Base-by-base conservation (phyloP, 1,140 invertebrate species). In the Cydia strobilella region DNA sequence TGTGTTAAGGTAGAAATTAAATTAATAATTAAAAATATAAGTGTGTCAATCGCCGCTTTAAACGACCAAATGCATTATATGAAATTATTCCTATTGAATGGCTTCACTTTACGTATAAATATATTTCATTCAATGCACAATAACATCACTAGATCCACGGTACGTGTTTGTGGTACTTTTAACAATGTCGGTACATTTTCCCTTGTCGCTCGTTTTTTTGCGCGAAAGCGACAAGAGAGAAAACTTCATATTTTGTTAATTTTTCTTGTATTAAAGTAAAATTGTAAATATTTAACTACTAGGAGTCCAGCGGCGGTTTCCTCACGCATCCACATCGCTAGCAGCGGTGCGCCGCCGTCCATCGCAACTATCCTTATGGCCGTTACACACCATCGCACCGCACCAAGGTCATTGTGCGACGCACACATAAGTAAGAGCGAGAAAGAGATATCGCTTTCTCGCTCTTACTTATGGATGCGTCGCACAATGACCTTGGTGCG, bases 341-440 rank as follows among this genome's bases (percentile, higher is more conserved):
- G 59, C 75, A 39, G 59, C 76, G 66, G 59, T 6, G 25, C 74
- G 31, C 13, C 23, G 74, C 4, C 77, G 13, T 20, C n/a, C 13
- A 76, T 27, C 23, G 51, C 35, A 45, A 76, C 45, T 76, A 15
- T 13, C 1, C 31, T 31, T n/a, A n/a, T n/a, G n/a, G n/a, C n/a
- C n/a, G n/a, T n/a, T n/a, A n/a, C n/a, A n/a, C n/a, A n/a, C n/a
- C n/a, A n/a, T n/a, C n/a, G n/a, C n/a, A n/a, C n/a, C n/a, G n/a
- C n/a, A n/a, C n/a, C n/a, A n/a, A n/a, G n/a, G n/a, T n/a, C n/a
- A n/a, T n/a, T n/a, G n/a, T n/a, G n/a, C n/a, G n/a, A n/a, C n/a
- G n/a, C n/a, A n/a, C n/a, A n/a, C n/a, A n/a, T n/a, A n/a, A n/a
- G n/a, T n/a, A n/a, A n/a, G n/a, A n/a, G n/a, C n/a, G n/a, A n/a